Conservation (phyloP, 2,888 invertebrate genomes). For the Caenorhabditis doughertyi region DNA sequence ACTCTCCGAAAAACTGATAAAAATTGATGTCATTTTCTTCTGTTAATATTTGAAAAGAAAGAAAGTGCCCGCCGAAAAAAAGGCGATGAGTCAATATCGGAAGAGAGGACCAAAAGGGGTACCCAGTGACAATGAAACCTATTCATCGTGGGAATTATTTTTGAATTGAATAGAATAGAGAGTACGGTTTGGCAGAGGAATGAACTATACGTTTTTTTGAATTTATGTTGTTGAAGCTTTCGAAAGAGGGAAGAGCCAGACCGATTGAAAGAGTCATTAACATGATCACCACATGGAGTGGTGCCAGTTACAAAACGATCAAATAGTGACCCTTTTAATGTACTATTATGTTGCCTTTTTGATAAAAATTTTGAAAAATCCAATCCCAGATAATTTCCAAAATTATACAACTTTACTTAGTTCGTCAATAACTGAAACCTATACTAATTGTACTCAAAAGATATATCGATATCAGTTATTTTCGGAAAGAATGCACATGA, state of each 20-base stretch:
- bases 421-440: no score
- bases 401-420: no score
- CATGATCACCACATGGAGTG: not conserved
- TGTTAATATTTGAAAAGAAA: conserved; percentile 18
- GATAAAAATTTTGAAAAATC: not conserved
- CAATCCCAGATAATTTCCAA: no score
- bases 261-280: conserved; percentile 3
- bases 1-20: conserved; percentile 22
- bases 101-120: not conserved
- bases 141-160: conserved; percentile 41
- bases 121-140: not conserved
- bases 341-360: not conserved
- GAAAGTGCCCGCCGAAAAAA: conserved; percentile 5
- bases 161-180: not conserved
- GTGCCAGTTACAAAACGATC: not conserved
- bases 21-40: conserved; percentile 16
- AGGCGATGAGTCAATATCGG: conserved; percentile 13
- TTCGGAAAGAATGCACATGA: conserved; percentile 1
- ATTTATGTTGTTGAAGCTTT: not conserved
- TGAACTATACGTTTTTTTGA: not conserved
- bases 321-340: not conserved
- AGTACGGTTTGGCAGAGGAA: not conserved
- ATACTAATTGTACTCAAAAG: no score
- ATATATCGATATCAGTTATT: conserved; percentile 17
- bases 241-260: not conserved